Conservation (phyloP, 2,113 vertebrate genomes). For the Paraplagusia blochii region DNA sequence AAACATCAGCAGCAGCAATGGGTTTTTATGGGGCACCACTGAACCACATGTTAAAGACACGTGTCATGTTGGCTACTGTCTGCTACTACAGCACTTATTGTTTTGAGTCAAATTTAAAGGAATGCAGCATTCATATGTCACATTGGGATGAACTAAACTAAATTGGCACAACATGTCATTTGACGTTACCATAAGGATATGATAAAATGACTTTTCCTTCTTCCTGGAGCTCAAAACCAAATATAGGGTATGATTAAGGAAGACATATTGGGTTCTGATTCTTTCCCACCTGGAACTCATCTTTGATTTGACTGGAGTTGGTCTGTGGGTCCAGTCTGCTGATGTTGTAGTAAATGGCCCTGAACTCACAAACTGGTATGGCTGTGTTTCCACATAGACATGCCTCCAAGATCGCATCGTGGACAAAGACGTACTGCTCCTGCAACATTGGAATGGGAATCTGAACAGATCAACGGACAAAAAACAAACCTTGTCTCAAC, state of each 20-base stretch:
- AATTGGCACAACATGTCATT: no score
- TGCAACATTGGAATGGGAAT: conserved; percentile 43
- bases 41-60: no score
- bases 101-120: no score
- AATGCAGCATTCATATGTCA: no score
- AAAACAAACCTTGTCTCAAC: background rate
- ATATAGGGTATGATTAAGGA: background rate
- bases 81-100: no score
- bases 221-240: no score
- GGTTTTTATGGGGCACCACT: no score
- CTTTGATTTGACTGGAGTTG: conserved; percentile 98
- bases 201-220: no score
- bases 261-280: background rate
- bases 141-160: no score
- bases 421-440: conserved; percentile 98
- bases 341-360: conserved; percentile 97
- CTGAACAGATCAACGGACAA: background rate
- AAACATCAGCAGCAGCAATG: no score
- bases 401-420: conserved; percentile 95
- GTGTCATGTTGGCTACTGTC: no score
- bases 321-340: conserved; percentile 95
- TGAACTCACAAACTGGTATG: conserved; percentile 97
- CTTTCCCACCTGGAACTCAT: conserved; percentile 91
- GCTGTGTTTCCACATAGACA: conserved; percentile 96
- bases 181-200: no score